Conservation (phyloP, 2,797 vertebrate genomes). For the Rhodeus uyekii region DNA sequence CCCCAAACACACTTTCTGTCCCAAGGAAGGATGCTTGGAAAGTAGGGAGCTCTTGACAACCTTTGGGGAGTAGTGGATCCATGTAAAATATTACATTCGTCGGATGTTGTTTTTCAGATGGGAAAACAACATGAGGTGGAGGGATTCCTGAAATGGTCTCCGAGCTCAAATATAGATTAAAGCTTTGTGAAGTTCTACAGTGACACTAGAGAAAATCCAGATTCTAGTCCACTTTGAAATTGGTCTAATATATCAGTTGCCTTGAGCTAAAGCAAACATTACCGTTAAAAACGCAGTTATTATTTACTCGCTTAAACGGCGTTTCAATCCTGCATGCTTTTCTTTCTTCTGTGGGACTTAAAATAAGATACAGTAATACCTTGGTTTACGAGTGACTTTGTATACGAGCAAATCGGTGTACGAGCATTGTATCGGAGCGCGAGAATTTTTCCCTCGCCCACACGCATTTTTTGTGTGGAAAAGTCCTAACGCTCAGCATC, state of each 20-base stretch:
- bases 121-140: background rate
- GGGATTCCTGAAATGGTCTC: conserved; percentile 15
- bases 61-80: background rate
- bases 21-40: background rate
- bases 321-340: background rate
- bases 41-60: background rate
- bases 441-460: too few species aligned
- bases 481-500: too few species aligned
- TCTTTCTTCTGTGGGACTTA: background rate
- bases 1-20: conserved; percentile 15
- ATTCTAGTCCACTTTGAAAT: background rate
- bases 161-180: background rate
- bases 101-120: background rate
- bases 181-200: background rate
- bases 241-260: background rate
- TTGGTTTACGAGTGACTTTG: too few species aligned
- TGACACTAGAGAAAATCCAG: background rate
- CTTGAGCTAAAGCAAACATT: background rate
- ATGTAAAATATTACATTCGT: background rate
- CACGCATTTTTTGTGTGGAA: too few species aligned
- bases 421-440: too few species aligned
- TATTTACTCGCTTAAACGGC: background rate
- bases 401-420: too few species aligned
- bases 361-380: too few species aligned
- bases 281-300: background rate